These are phyloP conservation scores for Chelonus insularis DNA, from an alignment of 1,140 invertebrate species.

Conservation along the genomic window DNA sequence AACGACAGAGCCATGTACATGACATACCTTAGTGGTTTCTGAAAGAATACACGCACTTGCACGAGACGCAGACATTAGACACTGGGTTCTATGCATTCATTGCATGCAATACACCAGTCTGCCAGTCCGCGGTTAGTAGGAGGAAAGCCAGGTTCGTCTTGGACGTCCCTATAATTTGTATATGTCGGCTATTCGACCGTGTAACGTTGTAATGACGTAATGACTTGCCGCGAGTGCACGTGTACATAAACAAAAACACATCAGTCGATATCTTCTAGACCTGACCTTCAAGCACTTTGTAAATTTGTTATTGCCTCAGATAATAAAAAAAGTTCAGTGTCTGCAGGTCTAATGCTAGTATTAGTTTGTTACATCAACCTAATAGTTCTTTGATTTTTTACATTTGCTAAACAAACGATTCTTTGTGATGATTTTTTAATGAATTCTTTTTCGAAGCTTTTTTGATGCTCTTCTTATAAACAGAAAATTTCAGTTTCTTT, in stretches of 20 bases:
- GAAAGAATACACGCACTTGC: not conserved
- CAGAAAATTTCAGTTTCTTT: no score
- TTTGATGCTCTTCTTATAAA: no score
- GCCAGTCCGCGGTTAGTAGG: slow-evolving; percentile 23
- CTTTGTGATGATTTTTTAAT: no score
- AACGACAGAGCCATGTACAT: not conserved
- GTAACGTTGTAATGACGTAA: slow-evolving; percentile 43
- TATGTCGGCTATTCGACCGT: slow-evolving; percentile 38
- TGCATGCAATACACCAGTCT: slow-evolving; percentile 22
- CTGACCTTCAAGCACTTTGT: no score
- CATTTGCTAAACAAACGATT: no score
- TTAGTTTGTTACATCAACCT: no score
- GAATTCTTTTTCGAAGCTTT: no score
- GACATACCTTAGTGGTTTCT: not conserved
- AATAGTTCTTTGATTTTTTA: no score
- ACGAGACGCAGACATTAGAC: not conserved
- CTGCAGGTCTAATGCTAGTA: no score
- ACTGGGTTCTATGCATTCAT: slow-evolving; percentile 21
- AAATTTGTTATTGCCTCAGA: no score
- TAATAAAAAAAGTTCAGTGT: no score
- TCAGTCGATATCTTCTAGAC: no score
- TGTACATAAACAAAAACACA: slow-evolving; percentile 3
- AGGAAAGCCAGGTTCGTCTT: slow-evolving; percentile 18
- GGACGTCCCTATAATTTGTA: slow-evolving; percentile 36
- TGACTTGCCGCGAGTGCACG: slow-evolving; percentile 28